Evolutionary conservation across 1,140 invertebrate species (phyloP).

Genomic region (Teleogryllus occipitalis): DNA sequence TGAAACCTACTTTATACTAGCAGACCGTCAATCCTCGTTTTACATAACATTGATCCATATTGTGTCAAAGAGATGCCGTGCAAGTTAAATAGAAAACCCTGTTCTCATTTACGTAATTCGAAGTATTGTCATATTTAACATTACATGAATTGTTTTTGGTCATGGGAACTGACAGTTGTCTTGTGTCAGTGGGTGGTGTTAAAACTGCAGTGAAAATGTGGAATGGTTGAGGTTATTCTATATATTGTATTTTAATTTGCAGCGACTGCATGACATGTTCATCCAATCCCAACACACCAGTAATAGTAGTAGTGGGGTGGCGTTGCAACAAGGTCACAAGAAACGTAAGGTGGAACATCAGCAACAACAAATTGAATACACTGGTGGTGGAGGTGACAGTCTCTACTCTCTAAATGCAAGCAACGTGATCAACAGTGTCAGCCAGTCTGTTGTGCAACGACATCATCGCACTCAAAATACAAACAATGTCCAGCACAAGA

Average conservation of each 20-base stretch:
- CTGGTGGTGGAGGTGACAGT: slow-evolving; percentile 24
- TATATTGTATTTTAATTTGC: slow-evolving; percentile 30
- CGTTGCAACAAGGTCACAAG: slow-evolving; percentile 37
- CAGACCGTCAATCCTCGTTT: neutral
- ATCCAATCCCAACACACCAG: slow-evolving; percentile 54
- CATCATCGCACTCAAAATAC: slow-evolving; percentile 25
- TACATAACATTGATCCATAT: neutral
- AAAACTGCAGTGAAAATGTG: neutral
- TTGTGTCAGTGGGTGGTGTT: neutral
- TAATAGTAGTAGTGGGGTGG: slow-evolving; percentile 37
- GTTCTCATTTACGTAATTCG: neutral
- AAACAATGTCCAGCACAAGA: slow-evolving; percentile 27
- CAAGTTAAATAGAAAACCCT: neutral
- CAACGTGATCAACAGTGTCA: slow-evolving; percentile 20
- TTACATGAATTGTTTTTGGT: neutral
- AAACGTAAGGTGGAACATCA: slow-evolving; percentile 48
- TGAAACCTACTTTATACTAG: neutral
- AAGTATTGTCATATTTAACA: neutral
- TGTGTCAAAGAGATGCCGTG: neutral
- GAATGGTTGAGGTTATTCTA: neutral
- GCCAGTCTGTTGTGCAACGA: slow-evolving; percentile 21
- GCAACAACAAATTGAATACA: slow-evolving; percentile 27
- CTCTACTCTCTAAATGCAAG: slow-evolving; percentile 22
- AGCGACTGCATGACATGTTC: slow-evolving; percentile 66
- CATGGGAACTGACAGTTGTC: neutral